Conservation (phyloP, 2,888 invertebrate genomes). For the Tortricodes alternella region DNA sequence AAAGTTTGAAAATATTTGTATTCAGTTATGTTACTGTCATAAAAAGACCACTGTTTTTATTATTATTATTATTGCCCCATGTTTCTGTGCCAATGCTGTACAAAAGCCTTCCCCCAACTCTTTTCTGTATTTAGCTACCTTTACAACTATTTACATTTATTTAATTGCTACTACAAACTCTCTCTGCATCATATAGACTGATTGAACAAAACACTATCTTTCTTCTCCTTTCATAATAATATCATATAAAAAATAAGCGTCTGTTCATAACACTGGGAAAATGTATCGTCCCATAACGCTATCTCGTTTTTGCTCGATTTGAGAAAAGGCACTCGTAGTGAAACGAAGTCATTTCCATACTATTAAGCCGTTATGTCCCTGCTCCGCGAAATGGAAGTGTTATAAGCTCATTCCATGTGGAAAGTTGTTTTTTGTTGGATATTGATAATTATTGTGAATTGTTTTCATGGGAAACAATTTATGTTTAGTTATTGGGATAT, state of each 20-base stretch:
- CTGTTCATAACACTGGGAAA: constrained; percentile 5
- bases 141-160: too few relatives aligned
- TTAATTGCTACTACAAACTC: too few relatives aligned
- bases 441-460: neutral
- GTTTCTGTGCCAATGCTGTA: too few relatives aligned
- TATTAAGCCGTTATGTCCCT: constrained; percentile 35
- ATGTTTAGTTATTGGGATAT: too few relatives aligned
- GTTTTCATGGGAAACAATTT: too few relatives aligned
- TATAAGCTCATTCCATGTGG: constrained; percentile 22
- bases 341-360: constrained; percentile 37
- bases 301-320: constrained; percentile 37
- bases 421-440: neutral
- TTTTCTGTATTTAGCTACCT: too few relatives aligned
- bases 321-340: constrained; percentile 30
- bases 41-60: too few relatives aligned
- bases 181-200: neutral
- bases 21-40: too few relatives aligned
- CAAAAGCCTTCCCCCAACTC: too few relatives aligned
- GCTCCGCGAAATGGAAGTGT: constrained; percentile 30
- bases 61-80: too few relatives aligned
- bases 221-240: neutral
- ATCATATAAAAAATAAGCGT: neutral
- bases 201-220: neutral
- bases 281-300: constrained; percentile 10
- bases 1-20: too few relatives aligned